A percentile compares a stretch with the other conserved stretches of the same genome.
Conservation (phyloP, 2,888 invertebrate genomes). For the Dioctria linearis region DNA sequence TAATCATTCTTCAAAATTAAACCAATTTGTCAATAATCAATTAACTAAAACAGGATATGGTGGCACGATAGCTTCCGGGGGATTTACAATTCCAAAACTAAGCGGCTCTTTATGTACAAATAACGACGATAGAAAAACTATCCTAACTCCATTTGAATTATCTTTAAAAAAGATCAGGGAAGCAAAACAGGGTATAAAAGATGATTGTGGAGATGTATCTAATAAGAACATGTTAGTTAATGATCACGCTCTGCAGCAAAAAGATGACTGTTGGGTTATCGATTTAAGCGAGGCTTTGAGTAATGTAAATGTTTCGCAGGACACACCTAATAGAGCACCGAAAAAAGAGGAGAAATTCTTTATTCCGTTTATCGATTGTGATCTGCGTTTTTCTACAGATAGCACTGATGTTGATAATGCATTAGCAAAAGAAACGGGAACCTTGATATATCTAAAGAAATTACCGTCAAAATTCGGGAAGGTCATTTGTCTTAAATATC, state of each 20-base stretch:
- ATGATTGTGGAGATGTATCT: constrained; percentile 3
- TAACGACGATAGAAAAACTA: constrained; percentile 56
- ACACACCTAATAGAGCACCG: neutral
- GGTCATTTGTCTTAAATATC: constrained; percentile 70
- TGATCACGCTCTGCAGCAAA: neutral
- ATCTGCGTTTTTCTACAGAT: constrained; percentile 54
- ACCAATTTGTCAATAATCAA: constrained; percentile 37
- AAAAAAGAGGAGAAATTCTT: constrained; percentile 63
- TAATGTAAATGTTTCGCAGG: constrained; percentile 60
- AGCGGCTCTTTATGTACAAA: constrained; percentile 15
- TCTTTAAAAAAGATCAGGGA: constrained; percentile 58
- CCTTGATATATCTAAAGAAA: neutral
- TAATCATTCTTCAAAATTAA: constrained; percentile 26
- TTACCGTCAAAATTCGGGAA: constrained; percentile 68
- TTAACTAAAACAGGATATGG: neutral
- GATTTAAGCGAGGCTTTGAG: constrained; percentile 71
- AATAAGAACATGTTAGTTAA: constrained; percentile 10
- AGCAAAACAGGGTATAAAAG: constrained; percentile 32
- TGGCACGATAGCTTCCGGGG: neutral
- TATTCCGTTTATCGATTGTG: constrained; percentile 69
- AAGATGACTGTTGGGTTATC: constrained; percentile 64
- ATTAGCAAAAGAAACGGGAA: neutral
- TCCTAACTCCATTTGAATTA: constrained; percentile 60
- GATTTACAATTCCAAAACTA: constrained; percentile 52
- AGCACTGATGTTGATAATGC: neutral